Percentiles rank a stretch among this genome's conserved stretches.
phyloP scores from a whole-genome alignment of 2,888 invertebrate species.

The Pyrgus malvae region DNA sequence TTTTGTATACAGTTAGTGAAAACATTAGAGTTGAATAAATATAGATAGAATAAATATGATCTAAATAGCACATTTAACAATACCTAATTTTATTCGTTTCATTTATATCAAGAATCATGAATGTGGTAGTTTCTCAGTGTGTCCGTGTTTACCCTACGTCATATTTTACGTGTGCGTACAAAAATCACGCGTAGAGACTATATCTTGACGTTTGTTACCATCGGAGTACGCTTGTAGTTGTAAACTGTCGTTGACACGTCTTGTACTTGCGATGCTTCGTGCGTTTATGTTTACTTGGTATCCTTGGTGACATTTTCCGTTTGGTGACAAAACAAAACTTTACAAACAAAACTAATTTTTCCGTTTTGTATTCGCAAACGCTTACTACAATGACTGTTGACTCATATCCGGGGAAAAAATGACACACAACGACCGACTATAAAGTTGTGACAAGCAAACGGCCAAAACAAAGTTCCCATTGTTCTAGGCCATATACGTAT shows the following conservation, averaged over 20 bases:
- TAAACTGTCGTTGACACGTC: constrained; percentile 15
- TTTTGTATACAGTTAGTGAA: neutral
- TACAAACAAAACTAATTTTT: constrained; percentile 29
- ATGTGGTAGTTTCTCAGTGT: too few species aligned
- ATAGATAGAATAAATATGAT: neutral
- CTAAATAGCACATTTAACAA: too few species aligned
- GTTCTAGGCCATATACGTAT: constrained; percentile 59
- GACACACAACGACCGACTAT: constrained; percentile 39
- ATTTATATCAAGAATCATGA: too few species aligned
- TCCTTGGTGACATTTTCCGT: constrained; percentile 56
- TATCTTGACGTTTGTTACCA: constrained; percentile 4
- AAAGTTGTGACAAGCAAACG: constrained; percentile 45
- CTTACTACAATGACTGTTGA: constrained; percentile 50
- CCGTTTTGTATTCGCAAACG: neutral
- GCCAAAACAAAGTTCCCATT: constrained; percentile 63
- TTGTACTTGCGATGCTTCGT: constrained; percentile 3
- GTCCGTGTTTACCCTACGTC: too few species aligned
- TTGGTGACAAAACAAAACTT: constrained; percentile 25
- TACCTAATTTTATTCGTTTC: neutral
- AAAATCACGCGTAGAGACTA: constrained; percentile 5
- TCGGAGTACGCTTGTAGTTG: constrained; percentile 14
- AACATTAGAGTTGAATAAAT: neutral
- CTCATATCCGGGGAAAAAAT: constrained; percentile 61
- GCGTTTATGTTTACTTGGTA: constrained; percentile 55
- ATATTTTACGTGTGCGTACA: constrained; percentile 15